Evolutionary conservation across 2,113 vertebrate species (phyloP), one percentile per base, ranked within the genome.

Genomic region (Onychorhynchus coronatus): DNA sequence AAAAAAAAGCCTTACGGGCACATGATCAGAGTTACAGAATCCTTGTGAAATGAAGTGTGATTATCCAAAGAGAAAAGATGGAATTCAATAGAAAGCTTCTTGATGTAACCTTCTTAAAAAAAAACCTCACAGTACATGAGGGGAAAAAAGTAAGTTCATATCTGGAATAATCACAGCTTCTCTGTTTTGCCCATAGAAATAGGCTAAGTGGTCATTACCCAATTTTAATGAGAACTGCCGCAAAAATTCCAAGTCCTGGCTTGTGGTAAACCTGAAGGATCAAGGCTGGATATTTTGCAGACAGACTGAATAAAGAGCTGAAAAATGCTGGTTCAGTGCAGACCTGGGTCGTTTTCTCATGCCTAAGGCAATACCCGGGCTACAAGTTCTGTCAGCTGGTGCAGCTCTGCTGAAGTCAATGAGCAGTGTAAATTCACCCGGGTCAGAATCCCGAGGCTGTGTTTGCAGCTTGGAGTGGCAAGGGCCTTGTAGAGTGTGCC

Each of bases 121-220:
- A 75, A 77, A 44, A 58, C 30, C 3, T 5, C 16, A 14, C 9
- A 15, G 3, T 62, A 27, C 28, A 24, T n/a, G 49, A 28, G 3
- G 6, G 2, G 1, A 1, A 9, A 22, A 14, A 6, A 11, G 9
- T 21, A 10, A 27, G 16, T 81, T 85, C 1, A 0, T 66, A 11
- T 79, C 37, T 56, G 71, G 55, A 71, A 41, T 66, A 79, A 33
- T 9, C 87, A 39, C 25, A 85, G 13, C 59, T 50, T 65, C 55
- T 79, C 39, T 90, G 5, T 67, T 88, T 68, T 89, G 78, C 17
- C 28, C 21, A 8, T 50, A 9, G 22, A 77, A 74, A 7, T 21
- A 61, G 42, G 11, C 35, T 37, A 35, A 75, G 66, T 31, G 62
- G 3, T 44, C 16, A 17, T 7, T 88, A 74, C 28, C 58, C 79